A percentile compares a stretch with the other conserved stretches of the same genome.
phyloP scores from a whole-genome alignment of 2,888 invertebrate genomes.

The Zygaena filipendulae region DNA sequence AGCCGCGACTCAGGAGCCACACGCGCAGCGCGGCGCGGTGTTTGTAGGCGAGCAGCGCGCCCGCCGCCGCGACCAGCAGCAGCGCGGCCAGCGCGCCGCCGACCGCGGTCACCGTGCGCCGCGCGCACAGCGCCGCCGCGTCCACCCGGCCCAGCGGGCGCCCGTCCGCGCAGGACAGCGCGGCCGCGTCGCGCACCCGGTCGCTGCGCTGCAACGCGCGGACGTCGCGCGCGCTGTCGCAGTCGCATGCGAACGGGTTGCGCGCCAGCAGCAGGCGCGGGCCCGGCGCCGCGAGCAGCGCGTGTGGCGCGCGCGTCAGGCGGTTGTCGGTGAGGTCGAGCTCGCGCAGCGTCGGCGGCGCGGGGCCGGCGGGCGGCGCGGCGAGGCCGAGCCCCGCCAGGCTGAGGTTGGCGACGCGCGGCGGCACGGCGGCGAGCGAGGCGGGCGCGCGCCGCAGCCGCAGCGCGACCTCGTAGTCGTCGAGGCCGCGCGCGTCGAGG shows the following conservation, averaged over 20 bases:
- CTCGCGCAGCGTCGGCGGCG: not conserved
- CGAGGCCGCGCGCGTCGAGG: constrained; percentile 8
- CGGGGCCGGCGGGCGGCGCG: constrained; percentile 5
- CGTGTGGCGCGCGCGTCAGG: not conserved
- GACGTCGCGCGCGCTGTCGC: constrained; percentile 4
- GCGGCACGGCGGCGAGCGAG: constrained; percentile 3
- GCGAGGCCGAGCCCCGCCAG: constrained; percentile 1
- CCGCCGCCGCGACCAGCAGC: constrained; percentile 9
- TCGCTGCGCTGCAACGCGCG: too few relatives aligned
- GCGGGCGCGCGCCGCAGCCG: constrained; percentile 7
- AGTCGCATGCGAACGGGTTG: constrained; percentile 1
- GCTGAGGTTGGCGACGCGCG: constrained; percentile 3
- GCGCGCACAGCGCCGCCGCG: constrained; percentile 20
- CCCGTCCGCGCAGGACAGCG: constrained; percentile 4
- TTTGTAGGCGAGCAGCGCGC: too few relatives aligned
- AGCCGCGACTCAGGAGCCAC: constrained; percentile 5
- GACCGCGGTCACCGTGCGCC: constrained; percentile 17
- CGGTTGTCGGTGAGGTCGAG: too few relatives aligned
- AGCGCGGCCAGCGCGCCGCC: constrained; percentile 14
- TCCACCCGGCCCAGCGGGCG: constrained; percentile 11
- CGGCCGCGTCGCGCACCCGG: constrained; percentile 5
- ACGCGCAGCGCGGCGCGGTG: constrained; percentile 9
- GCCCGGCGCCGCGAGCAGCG: constrained; percentile 4
- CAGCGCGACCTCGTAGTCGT: constrained; percentile 7
- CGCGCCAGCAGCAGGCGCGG: constrained; percentile 11